phyloP scores from a whole-genome alignment of 2,888 invertebrate species.

The Myathropa florea region DNA sequence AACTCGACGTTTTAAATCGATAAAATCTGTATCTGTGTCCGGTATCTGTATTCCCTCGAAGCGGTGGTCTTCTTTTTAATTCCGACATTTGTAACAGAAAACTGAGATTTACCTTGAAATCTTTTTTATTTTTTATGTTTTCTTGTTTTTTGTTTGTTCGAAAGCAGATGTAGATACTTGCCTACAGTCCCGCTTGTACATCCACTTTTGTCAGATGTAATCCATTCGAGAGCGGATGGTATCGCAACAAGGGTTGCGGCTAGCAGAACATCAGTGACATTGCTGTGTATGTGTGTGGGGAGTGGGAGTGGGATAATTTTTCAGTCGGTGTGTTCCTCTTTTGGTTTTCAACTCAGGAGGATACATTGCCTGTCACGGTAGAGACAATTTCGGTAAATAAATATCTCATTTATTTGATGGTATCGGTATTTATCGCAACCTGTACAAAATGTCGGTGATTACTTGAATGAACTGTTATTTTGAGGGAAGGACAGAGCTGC shows the following conservation, averaged over 20 bases:
- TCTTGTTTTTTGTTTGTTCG: background rate
- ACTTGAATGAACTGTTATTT: slow-evolving; percentile 50
- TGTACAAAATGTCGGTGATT: slow-evolving; percentile 53
- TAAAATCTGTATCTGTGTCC: slow-evolving; percentile 2
- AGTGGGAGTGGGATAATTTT: slow-evolving; percentile 8
- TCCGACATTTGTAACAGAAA: slow-evolving; percentile 9
- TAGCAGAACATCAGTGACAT: slow-evolving; percentile 21
- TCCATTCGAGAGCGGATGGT: slow-evolving; percentile 22
- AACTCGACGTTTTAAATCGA: slow-evolving; percentile 34
- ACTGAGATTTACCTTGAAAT: slow-evolving; percentile 11
- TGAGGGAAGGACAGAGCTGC: background rate
- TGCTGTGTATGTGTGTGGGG: background rate
- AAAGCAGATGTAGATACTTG: slow-evolving; percentile 2
- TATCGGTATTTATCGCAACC: slow-evolving; percentile 36
- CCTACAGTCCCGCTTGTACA: slow-evolving; percentile 26
- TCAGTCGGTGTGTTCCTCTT: background rate
- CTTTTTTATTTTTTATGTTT: slow-evolving; percentile 6
- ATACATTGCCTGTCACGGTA: slow-evolving; percentile 38
- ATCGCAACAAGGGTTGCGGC: slow-evolving; percentile 38
- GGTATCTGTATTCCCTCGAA: too few relatives aligned
- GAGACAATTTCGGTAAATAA: slow-evolving; percentile 39
- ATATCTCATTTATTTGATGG: slow-evolving; percentile 56
- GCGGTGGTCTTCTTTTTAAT: background rate
- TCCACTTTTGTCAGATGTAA: slow-evolving; percentile 39
- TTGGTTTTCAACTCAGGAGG: slow-evolving; percentile 7